These are phyloP conservation scores for Arctocebus calabarensis DNA, from an alignment of 2,797 vertebrate genomes.

Conservation along the genomic window DNA sequence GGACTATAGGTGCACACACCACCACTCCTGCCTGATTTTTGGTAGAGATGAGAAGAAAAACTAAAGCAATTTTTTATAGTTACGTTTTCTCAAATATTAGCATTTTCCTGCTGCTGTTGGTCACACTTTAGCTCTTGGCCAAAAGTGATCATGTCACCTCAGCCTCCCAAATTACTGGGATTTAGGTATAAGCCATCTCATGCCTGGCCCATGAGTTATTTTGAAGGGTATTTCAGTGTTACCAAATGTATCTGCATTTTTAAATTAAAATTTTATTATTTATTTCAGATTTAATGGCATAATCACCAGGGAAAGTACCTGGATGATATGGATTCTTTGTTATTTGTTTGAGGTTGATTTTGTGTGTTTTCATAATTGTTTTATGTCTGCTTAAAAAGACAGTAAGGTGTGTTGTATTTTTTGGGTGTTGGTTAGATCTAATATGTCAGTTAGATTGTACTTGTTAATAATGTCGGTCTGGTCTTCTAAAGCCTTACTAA, in stretches of 20 bases:
- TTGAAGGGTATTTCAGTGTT: not conserved
- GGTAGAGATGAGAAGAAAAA: not conserved
- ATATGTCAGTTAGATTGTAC: not conserved
- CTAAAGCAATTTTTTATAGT: no score
- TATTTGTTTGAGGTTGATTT: not conserved
- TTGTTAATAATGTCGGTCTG: not conserved
- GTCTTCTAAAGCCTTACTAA: not conserved
- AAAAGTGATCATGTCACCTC: not conserved
- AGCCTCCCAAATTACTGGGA: not conserved
- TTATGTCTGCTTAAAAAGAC: not conserved
- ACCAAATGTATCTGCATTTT: not conserved
- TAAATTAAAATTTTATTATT: not conserved
- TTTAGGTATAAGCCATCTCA: not conserved
- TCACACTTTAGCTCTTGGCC: not conserved
- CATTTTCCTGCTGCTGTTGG: no score
- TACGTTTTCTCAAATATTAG: no score
- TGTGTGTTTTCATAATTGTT: not conserved
- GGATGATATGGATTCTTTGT: not conserved
- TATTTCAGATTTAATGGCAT: not conserved
- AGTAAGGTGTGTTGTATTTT: not conserved
- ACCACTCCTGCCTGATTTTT: not conserved
- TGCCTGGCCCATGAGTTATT: not conserved
- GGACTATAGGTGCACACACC: not conserved
- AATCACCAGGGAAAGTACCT: not conserved
- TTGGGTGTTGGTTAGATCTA: not conserved